Evolutionary conservation across 2,888 invertebrate species (phyloP).

Genomic region (Eulithis testata): DNA sequence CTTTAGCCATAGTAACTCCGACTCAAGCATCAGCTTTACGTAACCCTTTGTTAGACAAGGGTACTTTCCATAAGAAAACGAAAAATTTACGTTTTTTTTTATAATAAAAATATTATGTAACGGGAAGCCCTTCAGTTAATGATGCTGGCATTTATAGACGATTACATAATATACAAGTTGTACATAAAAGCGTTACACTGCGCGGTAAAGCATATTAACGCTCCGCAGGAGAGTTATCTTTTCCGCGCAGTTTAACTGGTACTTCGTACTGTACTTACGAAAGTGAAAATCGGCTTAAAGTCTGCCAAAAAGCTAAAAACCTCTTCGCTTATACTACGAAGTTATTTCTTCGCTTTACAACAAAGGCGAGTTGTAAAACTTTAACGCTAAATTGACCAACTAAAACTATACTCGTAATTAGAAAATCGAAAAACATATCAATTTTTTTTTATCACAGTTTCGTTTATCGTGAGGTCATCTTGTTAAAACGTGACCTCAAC

Average conservation of each 20-base stretch:
- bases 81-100: not conserved
- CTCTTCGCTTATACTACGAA: no score
- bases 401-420: not conserved
- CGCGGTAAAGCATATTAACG: no score
- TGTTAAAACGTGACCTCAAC: conserved; percentile 21
- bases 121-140: no score
- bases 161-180: no score
- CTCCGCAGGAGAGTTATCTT: no score
- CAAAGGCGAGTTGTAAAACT: not conserved
- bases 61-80: not conserved
- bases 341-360: not conserved
- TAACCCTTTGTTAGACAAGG: conserved; percentile 2
- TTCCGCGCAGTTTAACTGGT: no score
- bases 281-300: no score
- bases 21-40: conserved; percentile 8
- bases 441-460: conserved; percentile 21
- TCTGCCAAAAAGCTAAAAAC: no score
- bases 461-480: conserved; percentile 26
- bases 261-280: no score
- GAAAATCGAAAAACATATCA: conserved; percentile 7
- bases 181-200: no score
- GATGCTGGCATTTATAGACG: no score
- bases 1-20: conserved; percentile 13
- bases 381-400: conserved; percentile 8
- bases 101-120: not conserved